These are phyloP conservation scores for Drosophila sturtevanti DNA, from an alignment of 1,140 invertebrate species.

Conservation along the genomic window DNA sequence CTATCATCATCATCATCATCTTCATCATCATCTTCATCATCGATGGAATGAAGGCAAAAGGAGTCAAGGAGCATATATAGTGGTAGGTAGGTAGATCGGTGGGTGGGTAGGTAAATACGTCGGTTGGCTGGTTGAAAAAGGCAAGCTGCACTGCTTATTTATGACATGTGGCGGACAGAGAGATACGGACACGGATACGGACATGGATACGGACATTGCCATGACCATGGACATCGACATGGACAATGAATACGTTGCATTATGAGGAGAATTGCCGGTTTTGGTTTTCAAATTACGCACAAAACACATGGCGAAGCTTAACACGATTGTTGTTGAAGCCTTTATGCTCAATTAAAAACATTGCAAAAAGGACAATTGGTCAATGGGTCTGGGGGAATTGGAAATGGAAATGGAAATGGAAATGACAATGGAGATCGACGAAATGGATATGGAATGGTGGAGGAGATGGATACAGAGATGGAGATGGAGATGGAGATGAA, in stretches of 20 bases:
- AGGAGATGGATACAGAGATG: background rate
- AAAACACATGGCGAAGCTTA: constrained; percentile 65
- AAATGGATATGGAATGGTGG: too few relatives aligned
- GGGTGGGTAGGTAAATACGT: too few relatives aligned
- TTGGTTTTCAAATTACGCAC: constrained; percentile 67
- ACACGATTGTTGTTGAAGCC: constrained; percentile 42
- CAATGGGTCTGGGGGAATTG: constrained; percentile 1
- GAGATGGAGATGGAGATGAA: background rate
- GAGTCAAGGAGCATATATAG: background rate
- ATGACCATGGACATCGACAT: constrained; percentile 24
- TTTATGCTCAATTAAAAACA: constrained; percentile 51
- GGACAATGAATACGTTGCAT: constrained; percentile 52
- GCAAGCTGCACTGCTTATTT: constrained; percentile 70
- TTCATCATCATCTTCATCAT: background rate
- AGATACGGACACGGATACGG: too few relatives aligned
- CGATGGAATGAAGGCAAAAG: background rate
- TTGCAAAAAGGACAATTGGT: constrained; percentile 10
- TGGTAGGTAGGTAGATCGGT: too few relatives aligned
- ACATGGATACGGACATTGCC: background rate
- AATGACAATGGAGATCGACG: too few relatives aligned
- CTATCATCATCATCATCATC: background rate
- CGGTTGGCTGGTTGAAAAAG: too few relatives aligned
- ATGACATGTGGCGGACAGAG: constrained; percentile 60
- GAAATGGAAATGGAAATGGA: background rate
- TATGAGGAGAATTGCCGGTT: constrained; percentile 61